Percentiles rank a stretch among this genome's conserved stretches.
phyloP scores from a whole-genome alignment of 2,888 invertebrate species.

The Luperina nickerlii region DNA sequence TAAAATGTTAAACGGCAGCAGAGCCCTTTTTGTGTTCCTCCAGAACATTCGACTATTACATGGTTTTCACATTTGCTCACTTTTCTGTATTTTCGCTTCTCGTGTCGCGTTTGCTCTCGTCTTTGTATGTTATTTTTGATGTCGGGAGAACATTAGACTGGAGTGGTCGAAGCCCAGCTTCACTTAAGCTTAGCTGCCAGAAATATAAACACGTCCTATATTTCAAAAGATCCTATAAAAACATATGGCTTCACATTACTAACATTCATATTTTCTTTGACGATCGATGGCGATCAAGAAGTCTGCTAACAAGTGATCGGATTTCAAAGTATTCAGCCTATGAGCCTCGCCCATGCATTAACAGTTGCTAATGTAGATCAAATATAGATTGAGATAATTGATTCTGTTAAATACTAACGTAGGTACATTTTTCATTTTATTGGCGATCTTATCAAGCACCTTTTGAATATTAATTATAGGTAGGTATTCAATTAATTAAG shows the following conservation, averaged over 20 bases:
- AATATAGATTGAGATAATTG: slow-evolving; percentile 37
- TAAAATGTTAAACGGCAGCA: slow-evolving; percentile 35
- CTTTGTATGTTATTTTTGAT: slow-evolving; percentile 30
- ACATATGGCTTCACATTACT: slow-evolving; percentile 45
- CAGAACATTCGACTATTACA: slow-evolving; percentile 50
- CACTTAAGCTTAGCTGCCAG: slow-evolving; percentile 45
- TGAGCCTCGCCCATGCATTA: slow-evolving; percentile 24
- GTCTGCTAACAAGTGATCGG: slow-evolving; percentile 29
- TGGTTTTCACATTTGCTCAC: slow-evolving; percentile 55
- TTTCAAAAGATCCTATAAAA: slow-evolving; percentile 28
- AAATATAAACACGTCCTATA: slow-evolving; percentile 36
- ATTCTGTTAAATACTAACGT: slow-evolving; percentile 19
- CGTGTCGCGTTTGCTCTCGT: slow-evolving; percentile 10
- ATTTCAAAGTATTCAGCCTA: slow-evolving; percentile 34
- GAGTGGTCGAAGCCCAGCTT: slow-evolving; percentile 5
- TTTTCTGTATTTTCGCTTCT: slow-evolving; percentile 39
- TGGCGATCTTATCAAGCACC: slow-evolving; percentile 18
- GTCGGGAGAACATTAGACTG: slow-evolving; percentile 22
- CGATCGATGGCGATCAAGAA: slow-evolving; percentile 11
- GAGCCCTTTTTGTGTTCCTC: slow-evolving; percentile 49
- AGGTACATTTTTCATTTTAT: slow-evolving; percentile 14
- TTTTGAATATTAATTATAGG: slow-evolving; percentile 4
- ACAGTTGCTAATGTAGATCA: slow-evolving; percentile 22
- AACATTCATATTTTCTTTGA: slow-evolving; percentile 46
- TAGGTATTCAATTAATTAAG: slow-evolving; percentile 23